Percentiles rank a stretch among this genome's conserved stretches.
phyloP scores from a whole-genome alignment of 1,140 invertebrate genomes.

The Myzus persicae region DNA sequence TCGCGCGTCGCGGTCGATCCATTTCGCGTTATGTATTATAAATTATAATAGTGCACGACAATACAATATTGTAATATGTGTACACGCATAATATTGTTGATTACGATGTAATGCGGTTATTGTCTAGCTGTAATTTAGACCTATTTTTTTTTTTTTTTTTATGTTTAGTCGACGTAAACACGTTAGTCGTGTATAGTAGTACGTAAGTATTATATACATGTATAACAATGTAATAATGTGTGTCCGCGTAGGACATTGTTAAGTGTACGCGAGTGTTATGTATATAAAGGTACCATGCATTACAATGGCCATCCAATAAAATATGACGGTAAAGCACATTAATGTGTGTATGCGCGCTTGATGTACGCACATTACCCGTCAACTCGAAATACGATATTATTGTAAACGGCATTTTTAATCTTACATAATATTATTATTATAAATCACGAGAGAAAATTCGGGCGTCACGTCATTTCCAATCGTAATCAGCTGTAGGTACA shows the following conservation, averaged over 20 bases:
- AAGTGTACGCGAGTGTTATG: background rate
- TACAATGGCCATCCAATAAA: background rate
- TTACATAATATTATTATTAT: background rate
- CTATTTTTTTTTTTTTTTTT: background rate
- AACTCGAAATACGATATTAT: slow-evolving; percentile 8
- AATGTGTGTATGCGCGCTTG: background rate
- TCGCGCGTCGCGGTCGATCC: background rate
- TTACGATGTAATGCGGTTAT: slow-evolving; percentile 8
- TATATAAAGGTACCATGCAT: background rate
- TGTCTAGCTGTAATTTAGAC: slow-evolving; percentile 13
- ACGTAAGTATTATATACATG: slow-evolving; percentile 4
- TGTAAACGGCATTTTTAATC: background rate
- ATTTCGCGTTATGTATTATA: background rate
- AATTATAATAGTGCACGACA: background rate
- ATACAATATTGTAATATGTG: background rate
- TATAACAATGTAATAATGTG: slow-evolving; percentile 17
- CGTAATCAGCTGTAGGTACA: background rate
- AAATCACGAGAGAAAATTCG: background rate
- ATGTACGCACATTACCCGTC: background rate
- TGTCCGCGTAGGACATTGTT: background rate
- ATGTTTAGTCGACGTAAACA: slow-evolving; percentile 1
- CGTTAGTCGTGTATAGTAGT: background rate
- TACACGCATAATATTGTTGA: background rate
- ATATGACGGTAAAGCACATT: background rate
- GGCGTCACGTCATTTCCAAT: background rate